Conservation (phyloP, 2,797 vertebrate genomes). For the Apogon talboti region DNA sequence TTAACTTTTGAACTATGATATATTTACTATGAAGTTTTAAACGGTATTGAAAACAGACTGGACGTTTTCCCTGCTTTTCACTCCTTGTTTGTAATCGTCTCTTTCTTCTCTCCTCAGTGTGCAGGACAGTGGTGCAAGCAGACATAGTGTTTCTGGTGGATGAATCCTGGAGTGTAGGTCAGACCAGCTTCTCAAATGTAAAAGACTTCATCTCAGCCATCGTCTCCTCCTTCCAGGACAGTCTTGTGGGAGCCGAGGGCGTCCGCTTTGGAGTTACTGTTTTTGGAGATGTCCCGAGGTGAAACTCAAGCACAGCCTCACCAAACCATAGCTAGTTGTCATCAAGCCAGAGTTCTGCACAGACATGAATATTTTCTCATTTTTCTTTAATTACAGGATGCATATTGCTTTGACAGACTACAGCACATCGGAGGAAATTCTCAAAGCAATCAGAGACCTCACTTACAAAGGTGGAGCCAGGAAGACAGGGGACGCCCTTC, state of each 20-base stretch:
- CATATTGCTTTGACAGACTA: constrained; percentile 87
- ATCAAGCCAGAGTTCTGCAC: neutral
- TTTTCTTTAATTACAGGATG: constrained; percentile 75
- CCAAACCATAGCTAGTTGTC: neutral
- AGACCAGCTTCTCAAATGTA: constrained; percentile 77
- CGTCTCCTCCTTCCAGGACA: constrained; percentile 81
- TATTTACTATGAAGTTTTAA: neutral
- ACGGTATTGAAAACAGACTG: neutral
- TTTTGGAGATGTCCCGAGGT: constrained; percentile 87
- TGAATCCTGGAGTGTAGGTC: constrained; percentile 83
- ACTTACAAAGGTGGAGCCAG: constrained; percentile 82
- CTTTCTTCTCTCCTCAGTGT: constrained; percentile 75
- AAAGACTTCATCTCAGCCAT: constrained; percentile 84
- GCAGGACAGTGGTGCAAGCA: constrained; percentile 83
- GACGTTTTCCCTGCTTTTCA: neutral
- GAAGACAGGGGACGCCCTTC: constrained; percentile 83
- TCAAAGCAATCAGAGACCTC: constrained; percentile 82
- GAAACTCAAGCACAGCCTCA: constrained; percentile 10
- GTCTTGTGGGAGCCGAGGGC: constrained; percentile 78
- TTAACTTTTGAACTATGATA: neutral
- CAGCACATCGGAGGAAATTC: constrained; percentile 75
- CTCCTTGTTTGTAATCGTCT: neutral
- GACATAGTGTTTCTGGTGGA: constrained; percentile 90
- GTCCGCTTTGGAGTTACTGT: constrained; percentile 88
- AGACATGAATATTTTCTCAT: neutral